phyloP scores from a whole-genome alignment of 2,888 invertebrate genomes.

The Ennomos fuscantarius region DNA sequence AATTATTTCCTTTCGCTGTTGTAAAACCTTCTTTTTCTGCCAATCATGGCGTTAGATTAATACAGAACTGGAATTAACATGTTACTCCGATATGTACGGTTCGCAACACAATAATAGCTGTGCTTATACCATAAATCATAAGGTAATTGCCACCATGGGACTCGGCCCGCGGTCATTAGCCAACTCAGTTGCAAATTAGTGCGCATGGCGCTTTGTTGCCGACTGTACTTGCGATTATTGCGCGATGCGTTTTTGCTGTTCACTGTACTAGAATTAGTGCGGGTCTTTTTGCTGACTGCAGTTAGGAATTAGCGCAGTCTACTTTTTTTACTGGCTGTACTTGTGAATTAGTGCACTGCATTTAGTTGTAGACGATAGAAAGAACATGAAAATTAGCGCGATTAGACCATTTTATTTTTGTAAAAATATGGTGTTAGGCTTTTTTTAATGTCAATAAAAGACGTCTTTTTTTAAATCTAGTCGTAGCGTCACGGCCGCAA shows the following conservation, averaged over 20 bases:
- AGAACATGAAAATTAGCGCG: too few species aligned
- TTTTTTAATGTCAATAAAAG: too few species aligned
- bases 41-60: constrained; percentile 38
- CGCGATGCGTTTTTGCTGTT: constrained; percentile 4
- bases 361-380: too few species aligned
- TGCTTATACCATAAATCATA: constrained; percentile 70
- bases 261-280: constrained; percentile 1
- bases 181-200: constrained; percentile 48
- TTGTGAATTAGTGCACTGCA: not conserved
- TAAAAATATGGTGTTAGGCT: too few species aligned
- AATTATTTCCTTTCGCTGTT: constrained; percentile 5
- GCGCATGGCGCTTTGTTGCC: constrained; percentile 40
- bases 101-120: constrained; percentile 49
- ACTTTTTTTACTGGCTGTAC: not conserved
- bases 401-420: too few species aligned
- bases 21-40: constrained; percentile 28
- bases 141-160: constrained; percentile 60
- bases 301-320: too few species aligned
- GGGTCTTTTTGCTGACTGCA: not conserved
- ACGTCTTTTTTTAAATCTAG: too few species aligned
- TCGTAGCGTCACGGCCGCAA: too few species aligned
- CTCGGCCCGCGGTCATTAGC: constrained; percentile 45
- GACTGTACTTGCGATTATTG: constrained; percentile 21
- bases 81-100: constrained; percentile 53
- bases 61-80: constrained; percentile 58